Percentiles rank a stretch among this genome's conserved stretches.
phyloP scores from a whole-genome alignment of 2,797 vertebrate species.

The Sebastes glaucus region DNA sequence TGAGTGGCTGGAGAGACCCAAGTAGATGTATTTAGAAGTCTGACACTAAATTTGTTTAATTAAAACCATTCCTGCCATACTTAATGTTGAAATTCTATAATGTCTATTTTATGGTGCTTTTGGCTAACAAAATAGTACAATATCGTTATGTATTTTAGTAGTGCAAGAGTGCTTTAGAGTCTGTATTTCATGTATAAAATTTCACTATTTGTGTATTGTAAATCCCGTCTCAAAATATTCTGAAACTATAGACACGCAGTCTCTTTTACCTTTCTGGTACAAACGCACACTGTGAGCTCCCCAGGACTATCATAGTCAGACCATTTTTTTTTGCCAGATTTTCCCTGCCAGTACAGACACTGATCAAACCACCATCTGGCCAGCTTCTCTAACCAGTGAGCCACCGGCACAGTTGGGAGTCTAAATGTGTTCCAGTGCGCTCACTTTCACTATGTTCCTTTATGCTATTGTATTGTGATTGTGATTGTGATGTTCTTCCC shows the following conservation, averaged over 20 bases:
- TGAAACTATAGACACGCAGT: too few species aligned
- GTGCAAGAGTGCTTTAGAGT: background rate
- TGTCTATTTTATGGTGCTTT: background rate
- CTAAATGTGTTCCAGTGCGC: slow-evolving; percentile 1
- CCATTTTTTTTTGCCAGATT: background rate
- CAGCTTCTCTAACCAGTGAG: slow-evolving; percentile 11
- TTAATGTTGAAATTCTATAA: background rate
- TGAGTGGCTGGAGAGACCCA: background rate
- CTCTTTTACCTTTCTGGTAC: background rate
- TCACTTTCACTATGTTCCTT: background rate
- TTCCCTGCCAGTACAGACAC: background rate
- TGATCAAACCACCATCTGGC: slow-evolving; percentile 31
- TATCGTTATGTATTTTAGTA: background rate
- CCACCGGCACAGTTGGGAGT: background rate
- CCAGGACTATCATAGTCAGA: background rate
- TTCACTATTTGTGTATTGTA: background rate
- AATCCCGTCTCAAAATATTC: background rate
- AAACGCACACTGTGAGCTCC: background rate
- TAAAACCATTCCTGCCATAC: background rate
- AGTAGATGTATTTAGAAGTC: background rate
- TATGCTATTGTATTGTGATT: background rate
- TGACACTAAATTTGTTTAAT: background rate
- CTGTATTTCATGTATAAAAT: background rate
- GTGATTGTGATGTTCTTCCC: background rate
- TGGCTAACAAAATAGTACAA: background rate